phyloP scores from a whole-genome alignment of 92 coral and sea anemone species.

The Hydrozoanthus gracilis region DNA sequence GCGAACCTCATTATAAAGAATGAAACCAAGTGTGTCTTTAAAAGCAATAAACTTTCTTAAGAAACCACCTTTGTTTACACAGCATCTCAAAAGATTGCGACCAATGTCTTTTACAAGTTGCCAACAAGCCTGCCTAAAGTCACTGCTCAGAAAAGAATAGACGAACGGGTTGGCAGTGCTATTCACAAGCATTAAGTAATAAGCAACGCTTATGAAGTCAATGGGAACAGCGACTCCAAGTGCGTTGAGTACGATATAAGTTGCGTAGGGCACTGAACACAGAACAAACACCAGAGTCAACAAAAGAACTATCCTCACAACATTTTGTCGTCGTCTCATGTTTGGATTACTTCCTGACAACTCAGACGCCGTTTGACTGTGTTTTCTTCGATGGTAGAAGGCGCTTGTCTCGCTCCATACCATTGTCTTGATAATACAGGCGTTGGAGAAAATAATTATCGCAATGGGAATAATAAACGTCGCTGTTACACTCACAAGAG shows the following conservation, averaged over 20 bases:
- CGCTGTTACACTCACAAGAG: conserved; percentile 64
- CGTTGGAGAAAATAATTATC: conserved; percentile 67
- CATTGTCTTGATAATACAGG: conserved; percentile 67
- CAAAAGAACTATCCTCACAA: conserved; percentile 69
- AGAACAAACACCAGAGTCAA: conserved; percentile 79
- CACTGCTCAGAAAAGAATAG: conserved; percentile 86
- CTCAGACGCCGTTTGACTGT: conserved; percentile 34
- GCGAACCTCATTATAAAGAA: no score
- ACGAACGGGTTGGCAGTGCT: conserved; percentile 88
- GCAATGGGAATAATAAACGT: conserved; percentile 76
- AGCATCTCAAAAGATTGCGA: background rate
- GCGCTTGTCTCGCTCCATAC: conserved; percentile 29
- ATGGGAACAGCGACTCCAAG: conserved; percentile 53
- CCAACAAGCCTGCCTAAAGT: conserved; percentile 74
- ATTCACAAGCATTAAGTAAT: conserved; percentile 84
- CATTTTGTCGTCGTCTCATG: conserved; percentile 56
- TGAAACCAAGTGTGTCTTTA: no score
- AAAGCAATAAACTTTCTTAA: no score
- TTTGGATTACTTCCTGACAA: background rate
- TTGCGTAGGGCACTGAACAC: conserved; percentile 82
- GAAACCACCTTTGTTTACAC: background rate
- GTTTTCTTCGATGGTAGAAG: conserved; percentile 51
- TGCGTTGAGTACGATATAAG: conserved; percentile 57
- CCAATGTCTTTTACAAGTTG: conserved; percentile 31
- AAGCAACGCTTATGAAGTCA: conserved; percentile 63